Evolutionary conservation across 2,797 vertebrate species (phyloP), one percentile per base, ranked within the genome.

Genomic region (Bucorvus abyssinicus): DNA sequence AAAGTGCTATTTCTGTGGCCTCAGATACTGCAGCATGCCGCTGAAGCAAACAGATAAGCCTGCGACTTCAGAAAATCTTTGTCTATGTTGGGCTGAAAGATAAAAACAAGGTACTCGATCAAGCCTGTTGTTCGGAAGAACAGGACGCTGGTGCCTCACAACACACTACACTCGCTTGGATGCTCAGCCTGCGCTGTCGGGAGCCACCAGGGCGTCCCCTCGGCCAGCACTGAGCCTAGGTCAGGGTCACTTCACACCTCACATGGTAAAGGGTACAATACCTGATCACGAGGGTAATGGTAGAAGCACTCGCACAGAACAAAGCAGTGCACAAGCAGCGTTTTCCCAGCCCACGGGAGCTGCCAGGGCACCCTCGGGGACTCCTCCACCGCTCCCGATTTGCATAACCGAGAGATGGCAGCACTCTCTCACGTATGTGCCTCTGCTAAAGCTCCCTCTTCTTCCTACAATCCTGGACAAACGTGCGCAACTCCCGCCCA

Each of bases 321-420:
- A 50, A 40, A 23, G 29, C 0, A 0, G 21, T 0, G 26, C 50
- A 23, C 0, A 2, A 36, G 27, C 55, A 47, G 15, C 55, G 0
- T 24, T 44, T 17, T 8, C 27, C 59, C 26, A n/a, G 29, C 53
- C 53, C 4, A 0, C 0, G 1, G 24, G 24, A 57, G 42, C 1
- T 8, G n/a, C 69, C 1, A 2, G 18, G 45, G 19, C 16, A 40
- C 32, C 10, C 26, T 9, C 52, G 2, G 1, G 0, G 24, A 5
- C 34, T 3, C 44, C 40, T 36, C 30, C 0, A 10, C 32, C 26
- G 32, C 76, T 38, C 22, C 40, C 9, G 77, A n/a, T 56, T 57
- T 10, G 83, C 90, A 32, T 7, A 63, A 89, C 96, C 97, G 56
- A 77, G 36, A 96, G 97, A 82, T 95, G 97, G 97, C 96, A 96